phyloP scores from a whole-genome alignment of 2,797 vertebrate genomes.

The Odontamblyopus lacepedii region DNA sequence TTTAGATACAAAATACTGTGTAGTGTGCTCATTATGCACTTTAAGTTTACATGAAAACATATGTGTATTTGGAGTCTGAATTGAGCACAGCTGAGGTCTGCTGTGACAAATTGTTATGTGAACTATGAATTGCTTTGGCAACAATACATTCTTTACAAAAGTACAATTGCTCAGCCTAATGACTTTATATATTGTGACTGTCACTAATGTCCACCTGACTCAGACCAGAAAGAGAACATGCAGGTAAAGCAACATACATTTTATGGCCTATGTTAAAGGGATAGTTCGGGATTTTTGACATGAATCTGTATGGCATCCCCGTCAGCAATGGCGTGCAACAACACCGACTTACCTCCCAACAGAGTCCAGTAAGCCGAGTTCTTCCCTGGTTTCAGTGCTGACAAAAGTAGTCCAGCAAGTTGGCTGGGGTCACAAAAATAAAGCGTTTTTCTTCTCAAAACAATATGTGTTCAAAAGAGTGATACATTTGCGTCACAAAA shows the following conservation, averaged over 20 bases:
- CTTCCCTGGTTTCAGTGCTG: too few species aligned
- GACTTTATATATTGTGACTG: not conserved
- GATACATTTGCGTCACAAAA: too few species aligned
- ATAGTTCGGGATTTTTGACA: too few species aligned
- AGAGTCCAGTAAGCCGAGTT: too few species aligned
- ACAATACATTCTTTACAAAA: not conserved
- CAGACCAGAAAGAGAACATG: not conserved
- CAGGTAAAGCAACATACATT: not conserved
- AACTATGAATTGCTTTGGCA: not conserved
- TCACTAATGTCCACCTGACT: not conserved
- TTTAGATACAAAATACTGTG: not conserved
- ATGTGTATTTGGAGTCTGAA: not conserved
- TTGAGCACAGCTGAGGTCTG: not conserved
- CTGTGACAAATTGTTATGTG: not conserved
- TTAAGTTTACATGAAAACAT: not conserved
- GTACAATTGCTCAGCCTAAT: not conserved
- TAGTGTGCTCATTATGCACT: not conserved
- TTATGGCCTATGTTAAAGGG: not conserved
- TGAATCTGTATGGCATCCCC: too few species aligned
- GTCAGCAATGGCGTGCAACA: too few species aligned
- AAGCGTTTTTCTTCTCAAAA: too few species aligned
- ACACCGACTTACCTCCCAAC: too few species aligned
- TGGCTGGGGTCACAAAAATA: too few species aligned
- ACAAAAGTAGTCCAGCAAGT: too few species aligned
- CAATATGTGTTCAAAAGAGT: too few species aligned